These are phyloP conservation scores for Corythornis cristatus DNA, from an alignment of 2,113 vertebrate species.

Conservation along the genomic window DNA sequence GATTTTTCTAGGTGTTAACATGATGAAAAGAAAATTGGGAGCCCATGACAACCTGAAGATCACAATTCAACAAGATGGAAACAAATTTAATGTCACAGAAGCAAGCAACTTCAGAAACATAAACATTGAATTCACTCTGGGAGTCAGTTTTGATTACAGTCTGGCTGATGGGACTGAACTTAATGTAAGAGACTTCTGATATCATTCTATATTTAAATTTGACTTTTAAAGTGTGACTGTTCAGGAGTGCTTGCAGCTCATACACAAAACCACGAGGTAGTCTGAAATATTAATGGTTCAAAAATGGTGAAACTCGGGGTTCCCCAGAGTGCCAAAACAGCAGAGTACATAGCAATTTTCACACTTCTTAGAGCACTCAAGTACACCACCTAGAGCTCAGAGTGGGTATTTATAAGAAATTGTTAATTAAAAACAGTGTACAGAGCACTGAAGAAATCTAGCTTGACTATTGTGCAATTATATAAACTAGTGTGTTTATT, in stretches of 20 bases:
- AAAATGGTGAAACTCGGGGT: background rate
- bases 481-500: background rate
- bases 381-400: background rate
- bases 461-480: background rate
- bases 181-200: constrained; percentile 74
- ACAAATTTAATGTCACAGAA: constrained; percentile 88
- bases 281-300: background rate
- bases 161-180: constrained; percentile 91
- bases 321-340: background rate
- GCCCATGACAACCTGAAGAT: constrained; percentile 89
- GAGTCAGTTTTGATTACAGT: constrained; percentile 81
- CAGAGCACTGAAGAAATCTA: background rate
- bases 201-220: background rate
- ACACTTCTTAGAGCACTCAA: background rate
- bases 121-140: constrained; percentile 86
- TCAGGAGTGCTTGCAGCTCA: background rate
- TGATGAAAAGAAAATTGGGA: constrained; percentile 89
- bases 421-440: background rate
- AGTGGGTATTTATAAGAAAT: background rate
- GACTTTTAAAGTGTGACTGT: background rate
- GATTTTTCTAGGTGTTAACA: constrained; percentile 78
- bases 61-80: constrained; percentile 83
- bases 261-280: background rate
- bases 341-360: background rate
- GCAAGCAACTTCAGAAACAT: constrained; percentile 85